These are phyloP conservation scores for Mormyrus hasselquistii DNA, from an alignment of 2,797 vertebrate species.

Conservation along the genomic window DNA sequence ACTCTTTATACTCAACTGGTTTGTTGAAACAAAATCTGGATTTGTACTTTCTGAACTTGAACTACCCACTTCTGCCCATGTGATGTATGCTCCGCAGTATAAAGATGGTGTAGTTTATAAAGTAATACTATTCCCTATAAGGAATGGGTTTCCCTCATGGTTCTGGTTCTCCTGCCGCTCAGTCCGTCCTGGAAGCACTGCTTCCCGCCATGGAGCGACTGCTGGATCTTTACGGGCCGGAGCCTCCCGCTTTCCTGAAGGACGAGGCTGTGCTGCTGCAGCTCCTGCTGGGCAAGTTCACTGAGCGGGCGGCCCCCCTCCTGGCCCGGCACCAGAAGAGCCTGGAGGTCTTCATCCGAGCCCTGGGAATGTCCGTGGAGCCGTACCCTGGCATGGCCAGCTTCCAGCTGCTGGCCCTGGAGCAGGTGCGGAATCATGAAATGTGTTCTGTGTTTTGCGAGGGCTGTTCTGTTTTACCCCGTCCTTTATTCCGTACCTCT, in stretches of 20 bases:
- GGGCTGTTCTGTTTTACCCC: not conserved
- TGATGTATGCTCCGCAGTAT: not conserved
- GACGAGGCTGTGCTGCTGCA: constrained; percentile 70
- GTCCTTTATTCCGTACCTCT: not conserved
- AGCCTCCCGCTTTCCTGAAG: constrained; percentile 56
- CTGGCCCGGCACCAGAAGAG: constrained; percentile 65
- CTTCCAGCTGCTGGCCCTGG: constrained; percentile 74
- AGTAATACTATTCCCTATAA: not conserved
- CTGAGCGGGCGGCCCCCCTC: constrained; percentile 69
- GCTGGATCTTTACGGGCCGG: constrained; percentile 65
- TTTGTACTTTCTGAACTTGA: not conserved
- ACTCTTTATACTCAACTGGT: too few species aligned
- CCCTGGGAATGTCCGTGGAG: constrained; percentile 58
- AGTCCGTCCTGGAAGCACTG: constrained; percentile 69
- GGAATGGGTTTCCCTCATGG: not conserved
- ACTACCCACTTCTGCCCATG: not conserved
- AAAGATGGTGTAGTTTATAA: not conserved
- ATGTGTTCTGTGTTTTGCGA: not conserved
- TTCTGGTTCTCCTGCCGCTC: not conserved
- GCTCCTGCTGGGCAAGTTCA: constrained; percentile 75
- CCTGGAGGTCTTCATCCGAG: constrained; percentile 73
- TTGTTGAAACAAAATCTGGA: not conserved
- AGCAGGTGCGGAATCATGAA: constrained; percentile 64
- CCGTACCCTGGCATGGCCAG: constrained; percentile 56
- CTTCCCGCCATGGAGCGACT: constrained; percentile 70